These are phyloP conservation scores for Drosophila seguyi DNA, from an alignment of 1,140 invertebrate genomes.

Conservation along the genomic window DNA sequence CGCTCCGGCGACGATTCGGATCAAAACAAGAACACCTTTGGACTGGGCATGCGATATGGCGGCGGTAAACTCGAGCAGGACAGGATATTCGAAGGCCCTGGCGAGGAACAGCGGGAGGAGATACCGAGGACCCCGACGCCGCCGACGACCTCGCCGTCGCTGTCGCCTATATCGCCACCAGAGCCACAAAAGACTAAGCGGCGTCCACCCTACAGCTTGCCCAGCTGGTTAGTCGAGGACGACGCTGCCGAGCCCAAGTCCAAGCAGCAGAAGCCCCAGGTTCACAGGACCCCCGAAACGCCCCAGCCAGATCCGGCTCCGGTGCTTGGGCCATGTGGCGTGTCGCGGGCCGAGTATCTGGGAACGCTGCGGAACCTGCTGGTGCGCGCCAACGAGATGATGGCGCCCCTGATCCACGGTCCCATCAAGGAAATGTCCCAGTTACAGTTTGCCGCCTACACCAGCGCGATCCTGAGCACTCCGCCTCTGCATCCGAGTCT, in stretches of 20 bases:
- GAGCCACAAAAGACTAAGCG: background rate
- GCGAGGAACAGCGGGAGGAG: background rate
- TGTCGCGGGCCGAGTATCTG: conserved; percentile 50
- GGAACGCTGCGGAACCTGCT: conserved; percentile 55
- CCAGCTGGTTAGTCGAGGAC: background rate
- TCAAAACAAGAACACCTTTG: conserved; percentile 34
- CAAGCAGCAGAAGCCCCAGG: background rate
- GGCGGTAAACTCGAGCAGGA: background rate
- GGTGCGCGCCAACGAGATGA: conserved; percentile 59
- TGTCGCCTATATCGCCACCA: background rate
- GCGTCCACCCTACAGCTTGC: background rate
- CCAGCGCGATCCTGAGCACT: conserved; percentile 42
- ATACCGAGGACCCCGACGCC: background rate
- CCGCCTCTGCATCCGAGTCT: conserved; percentile 59
- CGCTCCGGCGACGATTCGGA: background rate
- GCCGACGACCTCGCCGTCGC: background rate
- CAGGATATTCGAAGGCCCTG: background rate
- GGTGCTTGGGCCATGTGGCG: conserved; percentile 10
- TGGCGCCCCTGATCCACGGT: conserved; percentile 49
- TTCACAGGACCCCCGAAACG: background rate
- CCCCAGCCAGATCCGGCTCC: background rate
- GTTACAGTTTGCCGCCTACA: conserved; percentile 56
- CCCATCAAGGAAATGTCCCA: conserved; percentile 47
- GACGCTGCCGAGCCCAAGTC: background rate
- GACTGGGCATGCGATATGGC: conserved; percentile 14